Conservation (phyloP, 2,888 invertebrate genomes). For the Cacoxenus indagator region DNA sequence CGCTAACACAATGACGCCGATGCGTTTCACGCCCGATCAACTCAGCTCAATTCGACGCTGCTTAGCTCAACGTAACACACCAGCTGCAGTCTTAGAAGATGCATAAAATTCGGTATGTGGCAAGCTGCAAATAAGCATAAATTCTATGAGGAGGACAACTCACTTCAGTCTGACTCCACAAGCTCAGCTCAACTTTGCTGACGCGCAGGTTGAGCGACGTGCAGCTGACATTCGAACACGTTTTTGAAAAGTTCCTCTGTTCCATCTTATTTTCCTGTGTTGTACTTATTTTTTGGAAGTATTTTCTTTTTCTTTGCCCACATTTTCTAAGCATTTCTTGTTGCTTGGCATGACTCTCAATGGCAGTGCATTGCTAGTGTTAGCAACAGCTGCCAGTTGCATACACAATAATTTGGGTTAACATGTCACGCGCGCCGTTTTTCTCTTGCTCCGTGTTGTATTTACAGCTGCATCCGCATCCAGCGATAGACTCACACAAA, state of each 20-base stretch:
- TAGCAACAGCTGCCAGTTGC: not conserved
- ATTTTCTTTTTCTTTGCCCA: not conserved
- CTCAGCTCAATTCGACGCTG: too few species aligned
- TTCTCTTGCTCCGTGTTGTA: not conserved
- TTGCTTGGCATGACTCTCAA: conserved; percentile 1
- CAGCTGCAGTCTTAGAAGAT: too few species aligned
- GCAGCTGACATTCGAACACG: conserved; percentile 54
- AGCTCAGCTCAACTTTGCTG: not conserved
- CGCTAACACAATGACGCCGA: too few species aligned
- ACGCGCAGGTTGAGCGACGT: conserved; percentile 33
- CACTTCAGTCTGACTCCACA: not conserved
- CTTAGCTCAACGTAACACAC: too few species aligned
- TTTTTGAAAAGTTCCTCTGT: too few species aligned
- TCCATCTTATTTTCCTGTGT: not conserved
- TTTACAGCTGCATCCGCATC: too few species aligned
- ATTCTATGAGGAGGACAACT: not conserved
- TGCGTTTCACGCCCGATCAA: too few species aligned
- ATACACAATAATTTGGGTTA: conserved; percentile 58
- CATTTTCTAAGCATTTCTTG: not conserved
- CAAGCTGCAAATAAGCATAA: not conserved
- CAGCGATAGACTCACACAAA: too few species aligned
- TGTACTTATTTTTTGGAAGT: not conserved
- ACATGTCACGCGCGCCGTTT: conserved; percentile 51
- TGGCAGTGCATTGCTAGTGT: conserved; percentile 6
- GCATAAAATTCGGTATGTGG: conserved; percentile 9